phyloP scores from a whole-genome alignment of 1,140 invertebrate species.

The Rhagoletis pomonella region DNA sequence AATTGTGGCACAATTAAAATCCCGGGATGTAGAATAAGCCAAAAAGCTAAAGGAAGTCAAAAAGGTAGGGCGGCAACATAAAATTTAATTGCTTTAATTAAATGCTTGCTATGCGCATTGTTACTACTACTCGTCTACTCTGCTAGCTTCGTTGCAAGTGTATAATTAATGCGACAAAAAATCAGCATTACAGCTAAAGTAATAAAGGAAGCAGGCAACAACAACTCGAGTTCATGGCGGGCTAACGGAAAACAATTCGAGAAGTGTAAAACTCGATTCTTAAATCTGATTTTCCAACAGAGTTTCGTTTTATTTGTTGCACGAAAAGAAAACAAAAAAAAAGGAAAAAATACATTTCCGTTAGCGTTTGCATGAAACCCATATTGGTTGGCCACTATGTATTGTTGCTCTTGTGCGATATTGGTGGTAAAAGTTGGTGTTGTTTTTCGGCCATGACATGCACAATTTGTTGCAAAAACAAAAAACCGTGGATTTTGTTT shows the following conservation, averaged over 20 bases:
- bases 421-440: neutral
- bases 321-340: neutral
- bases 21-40: neutral
- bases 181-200: neutral
- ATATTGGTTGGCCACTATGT: neutral
- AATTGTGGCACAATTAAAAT: slow-evolving; percentile 4
- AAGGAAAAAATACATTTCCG: neutral
- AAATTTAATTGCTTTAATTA: slow-evolving; percentile 38
- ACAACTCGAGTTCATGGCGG: neutral
- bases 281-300: slow-evolving; percentile 14
- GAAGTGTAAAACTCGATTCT: neutral
- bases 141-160: neutral
- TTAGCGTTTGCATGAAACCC: neutral
- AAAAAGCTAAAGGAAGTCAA: slow-evolving; percentile 9
- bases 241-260: neutral
- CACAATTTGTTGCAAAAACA: slow-evolving; percentile 44
- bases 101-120: neutral
- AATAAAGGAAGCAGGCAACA: slow-evolving; percentile 30
- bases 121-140: neutral
- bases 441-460: neutral
- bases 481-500: neutral
- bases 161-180: slow-evolving; percentile 41
- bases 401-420: neutral
- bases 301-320: neutral
- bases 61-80: slow-evolving; percentile 30